Conservation (phyloP, 2,888 invertebrate genomes). For the Epinotia ramella region DNA sequence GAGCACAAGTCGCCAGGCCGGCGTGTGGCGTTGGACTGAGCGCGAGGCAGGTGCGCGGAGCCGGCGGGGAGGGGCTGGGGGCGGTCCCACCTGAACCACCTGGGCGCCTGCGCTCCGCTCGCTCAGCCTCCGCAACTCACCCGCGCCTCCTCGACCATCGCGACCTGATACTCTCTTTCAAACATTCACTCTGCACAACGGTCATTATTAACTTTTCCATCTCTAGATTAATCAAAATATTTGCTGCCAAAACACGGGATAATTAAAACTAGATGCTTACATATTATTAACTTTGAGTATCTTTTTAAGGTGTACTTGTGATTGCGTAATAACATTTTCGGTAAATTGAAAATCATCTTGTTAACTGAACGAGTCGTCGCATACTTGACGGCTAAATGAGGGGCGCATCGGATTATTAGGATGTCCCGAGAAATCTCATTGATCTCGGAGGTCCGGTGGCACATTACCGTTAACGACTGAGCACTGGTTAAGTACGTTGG, state of each 20-base stretch:
- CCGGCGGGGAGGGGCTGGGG: conserved; percentile 75
- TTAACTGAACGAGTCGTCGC: conserved; percentile 41
- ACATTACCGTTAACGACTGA: conserved; percentile 1
- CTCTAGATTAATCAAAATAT: conserved; percentile 1
- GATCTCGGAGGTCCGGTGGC: conserved; percentile 70
- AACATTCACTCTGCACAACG: conserved; percentile 51
- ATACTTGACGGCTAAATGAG: conserved; percentile 49
- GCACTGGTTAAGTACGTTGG: conserved; percentile 53
- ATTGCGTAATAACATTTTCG: conserved; percentile 51
- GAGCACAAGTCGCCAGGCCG: conserved; percentile 80
- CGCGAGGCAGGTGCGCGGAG: conserved; percentile 79
- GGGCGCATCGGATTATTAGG: conserved; percentile 64
- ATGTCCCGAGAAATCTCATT: conserved; percentile 69
- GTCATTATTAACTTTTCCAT: conserved; percentile 53
- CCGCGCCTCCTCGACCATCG: conserved; percentile 49
- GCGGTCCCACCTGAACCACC: conserved; percentile 84
- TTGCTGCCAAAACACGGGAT: conserved; percentile 13
- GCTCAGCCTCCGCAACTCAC: conserved; percentile 72
- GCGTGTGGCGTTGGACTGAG: conserved; percentile 76
- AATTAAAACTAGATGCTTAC: not conserved
- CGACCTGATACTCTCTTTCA: conserved; percentile 50
- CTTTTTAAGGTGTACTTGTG: conserved; percentile 47
- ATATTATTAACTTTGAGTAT: not conserved
- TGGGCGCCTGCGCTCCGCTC: conserved; percentile 82
- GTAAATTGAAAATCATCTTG: conserved; percentile 40